Percentiles rank a stretch among this genome's conserved stretches.
Conservation (phyloP, 2,113 vertebrate genomes). For the Mastomys coucha region DNA sequence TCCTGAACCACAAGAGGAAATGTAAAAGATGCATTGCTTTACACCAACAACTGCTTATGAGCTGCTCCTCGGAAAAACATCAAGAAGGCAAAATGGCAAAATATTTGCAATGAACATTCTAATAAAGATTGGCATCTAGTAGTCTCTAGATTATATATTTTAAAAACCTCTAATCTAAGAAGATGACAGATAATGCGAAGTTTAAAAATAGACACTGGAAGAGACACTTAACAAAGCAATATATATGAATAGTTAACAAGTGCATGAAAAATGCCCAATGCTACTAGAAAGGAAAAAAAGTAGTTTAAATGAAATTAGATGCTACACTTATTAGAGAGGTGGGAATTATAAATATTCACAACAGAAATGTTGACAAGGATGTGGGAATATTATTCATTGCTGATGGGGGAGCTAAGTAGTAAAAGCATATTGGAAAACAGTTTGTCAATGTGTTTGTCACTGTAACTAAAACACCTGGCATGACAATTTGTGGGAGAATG, state of each 20-base stretch:
- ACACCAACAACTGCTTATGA: background rate
- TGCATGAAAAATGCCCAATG: background rate
- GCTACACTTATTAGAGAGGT: background rate
- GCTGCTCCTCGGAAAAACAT: slow-evolving; percentile 22
- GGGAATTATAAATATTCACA: slow-evolving; percentile 19
- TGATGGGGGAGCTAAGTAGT: background rate
- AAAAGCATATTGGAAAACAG: slow-evolving; percentile 8
- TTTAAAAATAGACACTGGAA: background rate
- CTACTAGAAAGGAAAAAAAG: background rate
- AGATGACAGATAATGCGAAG: slow-evolving; percentile 1
- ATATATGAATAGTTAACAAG: background rate
- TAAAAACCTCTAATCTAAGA: background rate
- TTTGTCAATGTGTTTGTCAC: background rate
- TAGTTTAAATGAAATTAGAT: slow-evolving; percentile 11
- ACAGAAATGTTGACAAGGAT: background rate
- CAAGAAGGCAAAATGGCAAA: background rate
- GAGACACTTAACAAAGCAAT: background rate
- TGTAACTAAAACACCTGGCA: background rate
- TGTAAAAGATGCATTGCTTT: background rate
- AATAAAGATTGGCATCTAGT: background rate
- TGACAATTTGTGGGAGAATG: background rate
- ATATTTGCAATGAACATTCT: slow-evolving; percentile 8
- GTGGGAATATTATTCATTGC: background rate
- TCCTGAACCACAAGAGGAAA: background rate
- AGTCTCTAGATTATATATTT: background rate